Evolutionary conservation across 2,797 vertebrate genomes (phyloP), one percentile per base, ranked within the genome.

Genomic region (Acanthurus leucopareius): DNA sequence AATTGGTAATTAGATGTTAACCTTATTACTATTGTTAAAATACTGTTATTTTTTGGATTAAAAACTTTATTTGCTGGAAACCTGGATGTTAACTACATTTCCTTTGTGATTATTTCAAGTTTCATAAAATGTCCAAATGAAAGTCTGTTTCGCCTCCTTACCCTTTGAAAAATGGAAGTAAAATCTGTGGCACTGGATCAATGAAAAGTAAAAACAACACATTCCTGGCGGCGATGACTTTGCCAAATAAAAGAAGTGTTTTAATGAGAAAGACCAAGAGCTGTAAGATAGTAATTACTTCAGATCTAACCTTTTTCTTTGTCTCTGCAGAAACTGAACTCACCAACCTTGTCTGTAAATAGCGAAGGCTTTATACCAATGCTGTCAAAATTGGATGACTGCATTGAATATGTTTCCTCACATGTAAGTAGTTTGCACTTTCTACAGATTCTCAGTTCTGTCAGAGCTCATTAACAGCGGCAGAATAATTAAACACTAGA

Each of bases 341-440:
- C 97, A 0, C 95, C 97, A n/a, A 97, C 96, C 0, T 87, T 99
- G 69, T 99, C 98, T 0, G 98, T 99, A 91, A 99, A 98, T 91
- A 97, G 96, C 85, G 98, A 99, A 93, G 97, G 97, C 82, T 99
- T 99, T 94, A 97, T 99, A 90, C 97, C 98, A 20, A 98, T 97
- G 97, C 94, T 99, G 65, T 96, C 98, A 54, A 99, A 98, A 85
- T 86, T 99, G 83, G 98, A 99, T 90, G 97, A 98, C 91, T 99
- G 98, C 92, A 97, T 99, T 83, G 95, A 96, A 32, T 99, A 99
- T 67, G 97, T 99, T 90, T 98, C 98, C 40, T 97, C 97, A 8
- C 96, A 99, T 82, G 98, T 99, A 94, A 97, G 98, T 97, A 75
- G 16, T 45, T 35, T 11, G 3, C 16, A 7, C 32, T 47, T 6